Evolutionary conservation across 2,113 vertebrate genomes (phyloP), one percentile per base, ranked within the genome.

Genomic region (Pachypanchax playfairii): DNA sequence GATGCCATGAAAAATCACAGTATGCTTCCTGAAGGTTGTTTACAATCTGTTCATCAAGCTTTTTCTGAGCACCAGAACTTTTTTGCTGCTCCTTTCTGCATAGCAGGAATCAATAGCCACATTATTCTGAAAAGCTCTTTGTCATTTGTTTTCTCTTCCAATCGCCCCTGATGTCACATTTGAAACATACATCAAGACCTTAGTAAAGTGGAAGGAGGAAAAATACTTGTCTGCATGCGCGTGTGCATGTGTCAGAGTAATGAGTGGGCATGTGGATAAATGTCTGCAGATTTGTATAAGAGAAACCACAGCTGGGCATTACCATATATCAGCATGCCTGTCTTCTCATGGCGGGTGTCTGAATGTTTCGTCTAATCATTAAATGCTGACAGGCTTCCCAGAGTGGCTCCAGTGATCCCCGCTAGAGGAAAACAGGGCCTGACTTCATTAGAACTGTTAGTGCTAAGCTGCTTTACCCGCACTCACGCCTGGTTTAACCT

Each of bases 381-480:
- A 86, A 85, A 84, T 41, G 70, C 83, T 79, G 84, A 87, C 84
- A 85, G 84, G 78, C 81, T 84, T 83, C 83, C 77, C 70, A 78
- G 82, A 84, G 65, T 42, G 59, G 72, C 43, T 56, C 65, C 70
- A 84, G 80, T 75, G 83, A 86, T 88, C 78, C 76, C 77, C 39
- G 73, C 80, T 68, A 75, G 79, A 79, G 79, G 67, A 75, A 85
- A 77, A 79, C 70, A 4, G 67, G 80, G 56, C 67, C 78, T 82
- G 85, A 89, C 89, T 89, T 89, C 87, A 88, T 90, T 88, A 88
- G 79, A 77, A 76, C 82, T 68, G 86, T 89, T 88, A 88, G 83
- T 49, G 15, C 80, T 80, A 86, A 90, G 80, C 87, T 71, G 82
- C 85, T 85, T 87, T 80, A 76, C 77, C 83, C 77, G 72, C 64